These are phyloP conservation scores for Eupithecia dodoneata DNA, from an alignment of 2,888 invertebrate species.

Conservation along the genomic window DNA sequence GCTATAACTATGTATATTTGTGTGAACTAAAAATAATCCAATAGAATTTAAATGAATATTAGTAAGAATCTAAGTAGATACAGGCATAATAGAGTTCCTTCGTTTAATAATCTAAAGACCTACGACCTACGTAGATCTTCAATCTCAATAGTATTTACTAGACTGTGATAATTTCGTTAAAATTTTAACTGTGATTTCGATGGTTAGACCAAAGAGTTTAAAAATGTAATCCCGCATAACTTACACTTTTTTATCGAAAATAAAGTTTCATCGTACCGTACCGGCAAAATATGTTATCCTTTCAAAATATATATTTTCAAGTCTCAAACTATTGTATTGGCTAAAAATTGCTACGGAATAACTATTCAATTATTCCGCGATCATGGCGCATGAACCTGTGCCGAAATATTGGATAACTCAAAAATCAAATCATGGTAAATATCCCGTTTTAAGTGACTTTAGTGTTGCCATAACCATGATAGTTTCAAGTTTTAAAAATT, in stretches of 20 bases:
- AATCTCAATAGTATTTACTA: slow-evolving; percentile 32
- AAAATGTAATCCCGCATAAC: neutral
- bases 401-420: too few species aligned
- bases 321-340: too few species aligned
- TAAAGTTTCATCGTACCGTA: neutral
- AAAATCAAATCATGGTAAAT: too few species aligned
- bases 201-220: slow-evolving; percentile 58
- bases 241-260: neutral
- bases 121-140: slow-evolving; percentile 1
- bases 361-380: too few species aligned
- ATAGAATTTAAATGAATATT: neutral
- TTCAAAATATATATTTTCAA: too few species aligned
- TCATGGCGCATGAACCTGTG: too few species aligned
- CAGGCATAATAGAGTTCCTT: neutral
- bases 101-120: neutral
- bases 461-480: too few species aligned
- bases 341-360: too few species aligned
- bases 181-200: slow-evolving; percentile 65
- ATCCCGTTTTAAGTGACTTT: too few species aligned
- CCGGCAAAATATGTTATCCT: too few species aligned
- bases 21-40: neutral
- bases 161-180: slow-evolving; percentile 66
- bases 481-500: neutral
- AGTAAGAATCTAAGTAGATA: neutral
- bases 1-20: neutral